phyloP scores from a whole-genome alignment of 2,888 invertebrate genomes.

The Lycocerus yunnanus region DNA sequence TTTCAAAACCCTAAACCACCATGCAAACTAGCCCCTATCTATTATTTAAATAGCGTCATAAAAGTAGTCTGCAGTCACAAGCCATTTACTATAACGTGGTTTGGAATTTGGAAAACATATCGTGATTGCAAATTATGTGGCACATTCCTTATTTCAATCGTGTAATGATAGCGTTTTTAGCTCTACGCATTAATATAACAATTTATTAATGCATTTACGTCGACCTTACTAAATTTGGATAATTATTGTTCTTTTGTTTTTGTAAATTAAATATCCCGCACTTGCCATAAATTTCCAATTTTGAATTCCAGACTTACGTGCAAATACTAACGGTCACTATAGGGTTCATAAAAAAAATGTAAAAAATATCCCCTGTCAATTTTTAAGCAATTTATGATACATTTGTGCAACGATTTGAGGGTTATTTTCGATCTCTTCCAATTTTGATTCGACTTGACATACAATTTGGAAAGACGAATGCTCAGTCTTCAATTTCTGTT shows the following conservation, averaged over 20 bases:
- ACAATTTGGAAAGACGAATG: not conserved
- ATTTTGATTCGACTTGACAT: not conserved
- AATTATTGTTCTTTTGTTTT: constrained; percentile 12
- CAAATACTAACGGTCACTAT: not conserved
- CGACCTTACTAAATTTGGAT: constrained; percentile 13
- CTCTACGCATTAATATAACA: constrained; percentile 28
- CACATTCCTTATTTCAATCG: constrained; percentile 24
- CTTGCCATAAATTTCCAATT: not conserved
- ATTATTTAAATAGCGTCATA: constrained; percentile 34
- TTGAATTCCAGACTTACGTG: not conserved
- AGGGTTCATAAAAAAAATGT: not conserved
- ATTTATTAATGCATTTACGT: constrained; percentile 29
- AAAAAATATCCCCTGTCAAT: not conserved
- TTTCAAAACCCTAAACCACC: constrained; percentile 31
- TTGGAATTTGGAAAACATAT: not conserved
- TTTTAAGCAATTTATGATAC: not conserved
- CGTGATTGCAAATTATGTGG: constrained; percentile 25
- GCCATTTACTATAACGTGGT: not conserved
- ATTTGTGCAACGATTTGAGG: not conserved
- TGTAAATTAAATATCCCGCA: not conserved
- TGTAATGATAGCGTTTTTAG: constrained; percentile 31
- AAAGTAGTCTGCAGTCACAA: constrained; percentile 26
- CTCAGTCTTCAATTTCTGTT: constrained; percentile 22
- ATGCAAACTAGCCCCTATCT: constrained; percentile 39
- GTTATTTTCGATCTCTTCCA: not conserved